Evolutionary conservation across 1,140 invertebrate species (phyloP).

Genomic region (Bombus cullumanus): DNA sequence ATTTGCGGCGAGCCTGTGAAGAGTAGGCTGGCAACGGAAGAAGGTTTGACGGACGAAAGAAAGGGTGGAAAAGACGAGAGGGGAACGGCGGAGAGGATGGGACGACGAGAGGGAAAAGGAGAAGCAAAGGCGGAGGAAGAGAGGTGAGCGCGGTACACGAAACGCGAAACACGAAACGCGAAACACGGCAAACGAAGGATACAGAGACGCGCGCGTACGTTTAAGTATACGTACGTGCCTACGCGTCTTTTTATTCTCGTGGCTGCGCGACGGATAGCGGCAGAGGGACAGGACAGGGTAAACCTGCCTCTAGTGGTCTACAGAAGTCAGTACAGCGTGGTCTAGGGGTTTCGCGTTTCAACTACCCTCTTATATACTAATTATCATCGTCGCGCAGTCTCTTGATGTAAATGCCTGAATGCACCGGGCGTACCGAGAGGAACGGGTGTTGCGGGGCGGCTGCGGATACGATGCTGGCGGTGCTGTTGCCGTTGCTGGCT

Average conservation of each 20-base stretch:
- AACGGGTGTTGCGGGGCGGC: constrained; percentile 7
- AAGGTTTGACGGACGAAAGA: constrained; percentile 20
- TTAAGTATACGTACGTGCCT: constrained; percentile 52
- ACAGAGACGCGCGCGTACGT: constrained; percentile 19
- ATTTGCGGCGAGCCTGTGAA: background rate
- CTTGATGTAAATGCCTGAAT: constrained; percentile 78
- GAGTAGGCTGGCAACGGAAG: background rate
- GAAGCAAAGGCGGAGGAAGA: too few relatives aligned
- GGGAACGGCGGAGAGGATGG: background rate
- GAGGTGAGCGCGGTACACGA: background rate
- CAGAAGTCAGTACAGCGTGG: constrained; percentile 76
- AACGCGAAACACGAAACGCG: background rate
- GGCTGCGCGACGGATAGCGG: constrained; percentile 52
- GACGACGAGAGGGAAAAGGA: too few relatives aligned
- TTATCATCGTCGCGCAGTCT: constrained; percentile 79
- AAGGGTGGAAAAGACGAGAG: constrained; percentile 10
- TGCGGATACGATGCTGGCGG: constrained; percentile 11
- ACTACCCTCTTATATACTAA: constrained; percentile 78
- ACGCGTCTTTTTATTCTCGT: constrained; percentile 57
- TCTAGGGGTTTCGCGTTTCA: constrained; percentile 77
- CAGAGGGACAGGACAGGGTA: constrained; percentile 53
- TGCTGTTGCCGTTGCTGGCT: background rate
- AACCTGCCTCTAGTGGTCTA: constrained; percentile 75
- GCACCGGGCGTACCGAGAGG: constrained; percentile 64
- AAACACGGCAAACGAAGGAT: constrained; percentile 1